Percentiles rank a stretch among this genome's conserved stretches.
Evolutionary conservation across 2,797 vertebrate genomes (phyloP).

Genomic region (Lerista edwardsae): DNA sequence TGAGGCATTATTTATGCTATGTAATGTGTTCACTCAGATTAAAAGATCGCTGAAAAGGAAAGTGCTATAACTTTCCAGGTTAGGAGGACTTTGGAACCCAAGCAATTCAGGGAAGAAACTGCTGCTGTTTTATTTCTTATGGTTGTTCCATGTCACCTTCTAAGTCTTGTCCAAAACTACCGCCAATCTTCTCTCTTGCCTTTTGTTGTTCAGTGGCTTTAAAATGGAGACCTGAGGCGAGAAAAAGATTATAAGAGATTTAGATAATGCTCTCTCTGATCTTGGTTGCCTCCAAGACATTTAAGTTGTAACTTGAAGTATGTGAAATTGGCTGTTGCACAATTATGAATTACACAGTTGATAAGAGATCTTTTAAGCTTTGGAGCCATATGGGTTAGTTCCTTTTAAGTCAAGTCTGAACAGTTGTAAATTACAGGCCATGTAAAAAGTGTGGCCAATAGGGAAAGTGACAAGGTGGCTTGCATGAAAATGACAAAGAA

Average conservation of each 20-base stretch:
- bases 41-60: neutral
- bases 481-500: neutral
- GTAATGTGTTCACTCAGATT: neutral
- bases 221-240: constrained; percentile 13
- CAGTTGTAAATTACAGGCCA: constrained; percentile 39
- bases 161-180: neutral
- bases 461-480: neutral
- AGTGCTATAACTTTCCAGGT: neutral
- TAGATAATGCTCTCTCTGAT: constrained; percentile 1
- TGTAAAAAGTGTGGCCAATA: neutral
- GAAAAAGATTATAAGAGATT: neutral
- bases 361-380: constrained; percentile 38
- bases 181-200: neutral
- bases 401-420: constrained; percentile 42
- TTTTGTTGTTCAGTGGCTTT: constrained; percentile 23
- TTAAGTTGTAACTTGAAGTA: constrained; percentile 28
- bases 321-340: constrained; percentile 28
- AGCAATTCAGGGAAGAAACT: neutral
- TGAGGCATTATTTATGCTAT: neutral
- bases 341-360: neutral
- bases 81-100: neutral
- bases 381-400: constrained; percentile 35
- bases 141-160: neutral
- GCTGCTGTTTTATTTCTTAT: neutral
- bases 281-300: constrained; percentile 17